phyloP scores from a whole-genome alignment of 2,888 invertebrate genomes.

The Harpalus rubripes region DNA sequence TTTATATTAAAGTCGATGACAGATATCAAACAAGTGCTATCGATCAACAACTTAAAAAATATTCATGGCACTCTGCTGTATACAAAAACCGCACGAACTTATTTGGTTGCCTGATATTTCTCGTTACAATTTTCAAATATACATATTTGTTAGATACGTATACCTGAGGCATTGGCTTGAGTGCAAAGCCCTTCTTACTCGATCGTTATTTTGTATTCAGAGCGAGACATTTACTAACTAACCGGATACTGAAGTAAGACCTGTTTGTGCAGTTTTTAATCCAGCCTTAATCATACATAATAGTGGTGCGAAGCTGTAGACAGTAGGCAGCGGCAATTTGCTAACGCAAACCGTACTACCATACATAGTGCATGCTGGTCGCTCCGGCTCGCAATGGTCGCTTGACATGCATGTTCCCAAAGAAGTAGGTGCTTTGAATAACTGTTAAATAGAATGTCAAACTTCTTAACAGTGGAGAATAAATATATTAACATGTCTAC shows the following conservation, averaged over 20 bases:
- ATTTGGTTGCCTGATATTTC: too few species aligned
- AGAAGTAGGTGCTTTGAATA: too few species aligned
- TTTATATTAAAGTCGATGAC: too few species aligned
- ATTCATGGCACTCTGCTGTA: too few species aligned
- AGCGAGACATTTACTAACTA: conserved; percentile 58
- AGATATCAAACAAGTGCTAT: too few species aligned
- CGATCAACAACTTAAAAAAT: too few species aligned
- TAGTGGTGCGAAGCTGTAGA: conserved; percentile 31
- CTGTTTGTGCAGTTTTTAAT: conserved; percentile 60
- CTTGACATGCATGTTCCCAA: background rate
- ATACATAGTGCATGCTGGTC: conserved; percentile 4
- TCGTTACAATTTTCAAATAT: too few species aligned
- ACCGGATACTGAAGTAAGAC: conserved; percentile 62
- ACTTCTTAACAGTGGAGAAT: too few species aligned
- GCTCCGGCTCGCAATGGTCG: too few species aligned
- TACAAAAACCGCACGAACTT: too few species aligned
- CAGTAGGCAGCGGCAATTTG: conserved; percentile 42
- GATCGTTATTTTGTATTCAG: conserved; percentile 58
- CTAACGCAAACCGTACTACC: conserved; percentile 20
- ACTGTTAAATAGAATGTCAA: too few species aligned
- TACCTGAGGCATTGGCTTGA: conserved; percentile 4
- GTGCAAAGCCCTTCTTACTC: conserved; percentile 29
- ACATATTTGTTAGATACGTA: background rate
- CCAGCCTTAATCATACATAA: conserved; percentile 55
- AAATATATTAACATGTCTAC: too few species aligned